These are phyloP conservation scores for Drosophila eugracilis DNA, from an alignment of 1,140 invertebrate genomes.

Conservation along the genomic window DNA sequence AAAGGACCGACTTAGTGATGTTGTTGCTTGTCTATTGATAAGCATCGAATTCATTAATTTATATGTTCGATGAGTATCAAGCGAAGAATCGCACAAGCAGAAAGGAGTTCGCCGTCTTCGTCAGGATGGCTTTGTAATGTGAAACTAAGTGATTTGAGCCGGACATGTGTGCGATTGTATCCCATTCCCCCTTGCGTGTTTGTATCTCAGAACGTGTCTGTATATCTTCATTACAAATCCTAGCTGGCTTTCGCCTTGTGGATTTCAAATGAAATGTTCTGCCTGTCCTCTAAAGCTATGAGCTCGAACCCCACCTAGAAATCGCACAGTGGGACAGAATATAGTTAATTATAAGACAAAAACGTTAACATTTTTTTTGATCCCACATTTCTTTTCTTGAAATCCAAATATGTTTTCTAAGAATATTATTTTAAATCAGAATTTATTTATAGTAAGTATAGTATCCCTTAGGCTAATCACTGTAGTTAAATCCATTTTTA, in stretches of 20 bases:
- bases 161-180: constrained; percentile 38
- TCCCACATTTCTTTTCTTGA: too few relatives aligned
- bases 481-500: not conserved
- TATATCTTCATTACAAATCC: constrained; percentile 78
- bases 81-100: constrained; percentile 51
- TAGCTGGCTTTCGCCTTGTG: constrained; percentile 70
- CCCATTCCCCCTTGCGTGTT: constrained; percentile 28
- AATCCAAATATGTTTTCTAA: too few relatives aligned
- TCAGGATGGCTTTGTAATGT: constrained; percentile 76
- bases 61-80: constrained; percentile 74
- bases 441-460: too few relatives aligned
- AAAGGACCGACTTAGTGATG: constrained; percentile 29
- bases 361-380: too few relatives aligned
- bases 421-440: too few relatives aligned
- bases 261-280: constrained; percentile 62
- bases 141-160: constrained; percentile 79
- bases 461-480: too few relatives aligned
- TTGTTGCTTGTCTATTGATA: constrained; percentile 66
- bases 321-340: constrained; percentile 28
- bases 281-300: constrained; percentile 39
- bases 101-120: constrained; percentile 63
- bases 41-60: constrained; percentile 83
- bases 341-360: not conserved
- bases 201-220: constrained; percentile 55
- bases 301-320: constrained; percentile 5